Conservation (phyloP, 2,113 vertebrate genomes). For the Dicrurus megarhynchus region DNA sequence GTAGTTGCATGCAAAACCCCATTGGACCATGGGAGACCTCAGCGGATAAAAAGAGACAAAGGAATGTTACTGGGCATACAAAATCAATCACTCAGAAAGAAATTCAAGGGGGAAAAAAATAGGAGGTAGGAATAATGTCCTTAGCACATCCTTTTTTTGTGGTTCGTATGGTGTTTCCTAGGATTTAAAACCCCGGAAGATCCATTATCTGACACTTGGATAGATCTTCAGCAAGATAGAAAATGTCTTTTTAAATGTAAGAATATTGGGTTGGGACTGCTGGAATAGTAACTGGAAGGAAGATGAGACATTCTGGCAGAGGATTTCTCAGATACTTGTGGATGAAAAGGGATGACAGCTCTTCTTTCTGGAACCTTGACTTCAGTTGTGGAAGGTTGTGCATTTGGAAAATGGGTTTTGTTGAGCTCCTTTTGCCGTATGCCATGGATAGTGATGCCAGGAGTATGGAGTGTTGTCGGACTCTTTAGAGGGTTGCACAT, state of each 20-base stretch:
- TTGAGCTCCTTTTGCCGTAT: background rate
- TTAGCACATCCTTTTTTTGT: background rate
- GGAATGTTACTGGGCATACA: background rate
- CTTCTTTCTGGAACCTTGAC: background rate
- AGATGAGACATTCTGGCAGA: background rate
- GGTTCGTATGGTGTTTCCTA: background rate
- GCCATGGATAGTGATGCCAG: background rate
- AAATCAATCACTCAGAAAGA: background rate
- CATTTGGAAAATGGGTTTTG: background rate
- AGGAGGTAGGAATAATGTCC: background rate
- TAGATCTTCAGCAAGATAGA: background rate
- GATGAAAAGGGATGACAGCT: background rate
- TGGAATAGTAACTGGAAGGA: background rate
- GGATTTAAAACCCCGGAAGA: background rate
- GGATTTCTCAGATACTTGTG: background rate
- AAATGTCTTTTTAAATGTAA: background rate
- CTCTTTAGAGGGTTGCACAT: background rate
- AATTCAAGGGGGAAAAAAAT: background rate
- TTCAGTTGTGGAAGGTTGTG: background rate
- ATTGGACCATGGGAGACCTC: background rate
- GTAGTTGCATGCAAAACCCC: background rate
- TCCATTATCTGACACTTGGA: background rate
- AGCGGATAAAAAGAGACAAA: background rate
- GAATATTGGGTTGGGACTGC: fast-evolving
- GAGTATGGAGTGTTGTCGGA: background rate